phyloP scores from a whole-genome alignment of 2,113 vertebrate species.

The Camelus bactrianus region DNA sequence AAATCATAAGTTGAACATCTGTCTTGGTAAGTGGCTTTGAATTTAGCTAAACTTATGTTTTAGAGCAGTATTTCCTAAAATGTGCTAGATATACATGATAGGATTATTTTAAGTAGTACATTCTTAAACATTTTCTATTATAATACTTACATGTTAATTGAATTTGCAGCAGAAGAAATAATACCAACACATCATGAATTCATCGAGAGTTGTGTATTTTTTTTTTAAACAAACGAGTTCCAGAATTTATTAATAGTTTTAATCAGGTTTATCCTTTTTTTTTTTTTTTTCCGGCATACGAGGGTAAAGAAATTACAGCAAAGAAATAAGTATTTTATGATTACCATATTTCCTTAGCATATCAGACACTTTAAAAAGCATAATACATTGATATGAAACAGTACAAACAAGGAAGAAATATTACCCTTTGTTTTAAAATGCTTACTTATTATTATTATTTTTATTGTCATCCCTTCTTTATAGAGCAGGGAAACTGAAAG shows the following conservation, averaged over 20 bases:
- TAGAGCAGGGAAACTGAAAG: not conserved
- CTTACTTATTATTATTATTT: not conserved
- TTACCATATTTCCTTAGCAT: not conserved
- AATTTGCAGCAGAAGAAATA: not conserved
- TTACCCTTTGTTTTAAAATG: slow-evolving; percentile 27
- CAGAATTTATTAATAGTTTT: not conserved
- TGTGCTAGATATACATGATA: not conserved
- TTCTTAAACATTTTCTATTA: not conserved
- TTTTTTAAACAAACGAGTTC: not conserved
- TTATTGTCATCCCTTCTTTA: not conserved
- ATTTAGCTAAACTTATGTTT: not conserved
- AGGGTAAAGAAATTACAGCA: slow-evolving; percentile 12
- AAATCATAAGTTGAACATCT: not conserved
- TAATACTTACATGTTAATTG: not conserved
- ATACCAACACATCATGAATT: not conserved
- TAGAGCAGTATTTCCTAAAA: not conserved
- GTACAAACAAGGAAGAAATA: not conserved
- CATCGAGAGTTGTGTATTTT: not conserved
- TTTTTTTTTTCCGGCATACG: not conserved
- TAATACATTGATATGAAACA: not conserved
- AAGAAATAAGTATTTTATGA: not conserved
- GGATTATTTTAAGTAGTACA: not conserved
- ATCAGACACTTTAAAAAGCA: not conserved
- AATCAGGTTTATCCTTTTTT: not conserved
- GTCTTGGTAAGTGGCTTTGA: not conserved